Percentiles rank a stretch among this genome's conserved stretches.
Conservation (phyloP, 2,113 vertebrate genomes). For the Murina feae region DNA sequence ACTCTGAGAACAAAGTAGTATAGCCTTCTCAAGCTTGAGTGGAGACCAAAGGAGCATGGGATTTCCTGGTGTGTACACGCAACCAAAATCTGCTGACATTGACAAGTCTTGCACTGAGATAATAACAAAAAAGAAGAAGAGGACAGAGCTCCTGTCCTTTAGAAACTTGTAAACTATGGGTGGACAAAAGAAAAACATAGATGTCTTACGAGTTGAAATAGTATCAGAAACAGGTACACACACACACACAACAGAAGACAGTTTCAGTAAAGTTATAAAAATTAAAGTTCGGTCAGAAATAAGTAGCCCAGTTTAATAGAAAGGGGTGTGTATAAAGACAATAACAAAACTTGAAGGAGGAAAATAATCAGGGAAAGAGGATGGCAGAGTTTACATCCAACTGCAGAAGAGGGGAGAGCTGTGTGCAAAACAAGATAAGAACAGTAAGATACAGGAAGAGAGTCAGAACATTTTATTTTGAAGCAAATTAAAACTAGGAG, state of each 20-base stretch:
- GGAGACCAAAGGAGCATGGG: background rate
- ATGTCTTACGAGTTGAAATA: background rate
- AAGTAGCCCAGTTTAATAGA: background rate
- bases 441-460: background rate
- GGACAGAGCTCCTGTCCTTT: background rate
- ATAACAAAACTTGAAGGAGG: background rate
- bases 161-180: background rate
- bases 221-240: background rate
- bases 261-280: background rate
- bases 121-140: background rate
- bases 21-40: background rate
- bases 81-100: background rate
- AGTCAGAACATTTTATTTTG: slow-evolving; percentile 25
- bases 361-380: background rate
- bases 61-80: background rate
- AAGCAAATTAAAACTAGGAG: slow-evolving; percentile 29
- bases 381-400: background rate
- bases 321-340: background rate
- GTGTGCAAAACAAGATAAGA: background rate
- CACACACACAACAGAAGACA: background rate
- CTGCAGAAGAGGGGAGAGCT: background rate
- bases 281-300: background rate
- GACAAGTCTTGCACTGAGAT: background rate
- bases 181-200: background rate
- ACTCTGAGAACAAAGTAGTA: background rate